Conservation (phyloP, 2,888 invertebrate species). For the Drosophila planitibia region DNA sequence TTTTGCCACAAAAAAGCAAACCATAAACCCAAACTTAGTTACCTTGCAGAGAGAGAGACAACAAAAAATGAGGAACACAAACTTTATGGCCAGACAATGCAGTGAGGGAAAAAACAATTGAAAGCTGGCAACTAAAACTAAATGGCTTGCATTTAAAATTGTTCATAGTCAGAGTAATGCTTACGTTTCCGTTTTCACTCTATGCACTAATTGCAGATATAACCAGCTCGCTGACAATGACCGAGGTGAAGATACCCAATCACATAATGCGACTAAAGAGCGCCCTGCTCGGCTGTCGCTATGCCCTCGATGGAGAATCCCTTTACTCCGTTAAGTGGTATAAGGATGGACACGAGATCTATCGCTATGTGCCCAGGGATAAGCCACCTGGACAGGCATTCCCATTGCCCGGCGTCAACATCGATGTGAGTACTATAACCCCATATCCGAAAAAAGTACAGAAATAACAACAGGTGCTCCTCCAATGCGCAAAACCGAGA, state of each 20-base stretch:
- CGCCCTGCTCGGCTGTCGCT: constrained; percentile 92
- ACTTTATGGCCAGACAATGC: constrained; percentile 31
- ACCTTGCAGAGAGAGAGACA: constrained; percentile 15
- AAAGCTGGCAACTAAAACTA: constrained; percentile 39
- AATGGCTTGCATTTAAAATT: constrained; percentile 56
- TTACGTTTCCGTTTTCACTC: constrained; percentile 26
- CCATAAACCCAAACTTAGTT: constrained; percentile 42
- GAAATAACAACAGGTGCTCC: constrained; percentile 54
- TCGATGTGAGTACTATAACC: constrained; percentile 90
- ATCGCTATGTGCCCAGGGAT: constrained; percentile 93
- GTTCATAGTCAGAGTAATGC: constrained; percentile 10
- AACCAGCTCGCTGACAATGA: constrained; percentile 88
- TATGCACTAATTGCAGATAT: constrained; percentile 84
- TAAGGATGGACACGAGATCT: constrained; percentile 95
- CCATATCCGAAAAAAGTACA: not conserved
- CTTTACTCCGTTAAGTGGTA: constrained; percentile 97
- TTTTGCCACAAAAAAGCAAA: constrained; percentile 25
- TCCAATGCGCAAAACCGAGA: not conserved
- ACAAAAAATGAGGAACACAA: not conserved
- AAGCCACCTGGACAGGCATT: constrained; percentile 93
- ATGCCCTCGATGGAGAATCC: constrained; percentile 92
- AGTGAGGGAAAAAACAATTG: constrained; percentile 16
- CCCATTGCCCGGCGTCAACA: constrained; percentile 92
- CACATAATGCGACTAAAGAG: constrained; percentile 93
- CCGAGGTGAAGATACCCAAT: constrained; percentile 92